Percentiles rank a stretch among this genome's conserved stretches.
Evolutionary conservation across 2,888 invertebrate species (phyloP).

Genomic region (Piscicola geometra): DNA sequence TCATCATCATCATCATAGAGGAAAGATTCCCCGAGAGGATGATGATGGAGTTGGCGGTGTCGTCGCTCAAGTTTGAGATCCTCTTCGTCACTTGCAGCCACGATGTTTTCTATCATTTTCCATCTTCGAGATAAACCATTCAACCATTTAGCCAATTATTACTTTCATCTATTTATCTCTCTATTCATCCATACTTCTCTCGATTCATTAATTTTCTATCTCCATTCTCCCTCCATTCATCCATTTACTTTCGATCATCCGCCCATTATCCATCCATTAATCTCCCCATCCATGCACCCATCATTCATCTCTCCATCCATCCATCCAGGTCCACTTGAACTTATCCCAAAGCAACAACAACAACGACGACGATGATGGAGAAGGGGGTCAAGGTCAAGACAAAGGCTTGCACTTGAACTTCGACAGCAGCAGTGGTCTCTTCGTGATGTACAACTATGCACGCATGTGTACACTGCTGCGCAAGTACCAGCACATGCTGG

Average conservation of each 20-base stretch:
- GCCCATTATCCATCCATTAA: too few relatives aligned
- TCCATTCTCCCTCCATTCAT: too few relatives aligned
- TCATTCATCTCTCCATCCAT: too few relatives aligned
- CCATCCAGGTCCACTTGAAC: neutral
- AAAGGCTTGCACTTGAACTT: too few relatives aligned
- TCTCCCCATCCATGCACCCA: too few relatives aligned
- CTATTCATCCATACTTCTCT: conserved; percentile 19
- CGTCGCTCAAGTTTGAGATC: neutral
- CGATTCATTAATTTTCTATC: conserved; percentile 1
- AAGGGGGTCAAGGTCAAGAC: too few relatives aligned
- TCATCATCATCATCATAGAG: neutral
- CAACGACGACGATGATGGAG: too few relatives aligned
- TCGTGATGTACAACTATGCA: conserved; percentile 31
- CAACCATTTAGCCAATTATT: neutral
- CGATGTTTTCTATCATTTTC: neutral
- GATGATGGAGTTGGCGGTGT: neutral
- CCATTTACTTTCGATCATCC: too few relatives aligned
- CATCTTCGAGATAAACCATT: neutral
- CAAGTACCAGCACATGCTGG: neutral
- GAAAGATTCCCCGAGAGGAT: neutral
- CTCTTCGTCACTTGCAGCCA: neutral
- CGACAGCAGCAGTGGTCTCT: conserved; percentile 19
- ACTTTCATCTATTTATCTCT: neutral
- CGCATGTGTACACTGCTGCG: conserved; percentile 18
- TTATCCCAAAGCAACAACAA: neutral